A percentile compares a stretch with the other conserved stretches of the same genome.
phyloP scores from a whole-genome alignment of 1,140 invertebrate genomes.

The Macrobrachium rosenbergii region DNA sequence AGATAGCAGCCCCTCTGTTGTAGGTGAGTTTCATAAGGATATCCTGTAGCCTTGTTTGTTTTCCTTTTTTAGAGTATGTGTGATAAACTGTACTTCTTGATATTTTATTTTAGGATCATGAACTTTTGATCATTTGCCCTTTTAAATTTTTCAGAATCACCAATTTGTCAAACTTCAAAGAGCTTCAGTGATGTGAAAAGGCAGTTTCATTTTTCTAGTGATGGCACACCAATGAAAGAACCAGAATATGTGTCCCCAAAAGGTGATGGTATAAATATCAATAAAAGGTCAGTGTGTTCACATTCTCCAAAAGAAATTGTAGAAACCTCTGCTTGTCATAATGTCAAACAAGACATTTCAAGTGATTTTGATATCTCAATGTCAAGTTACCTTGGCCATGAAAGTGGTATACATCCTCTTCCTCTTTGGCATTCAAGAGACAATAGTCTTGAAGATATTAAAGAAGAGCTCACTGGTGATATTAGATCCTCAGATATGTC shows the following conservation, averaged over 20 bases:
- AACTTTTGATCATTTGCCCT: not conserved
- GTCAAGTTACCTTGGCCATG: constrained; percentile 40
- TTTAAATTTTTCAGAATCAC: constrained; percentile 34
- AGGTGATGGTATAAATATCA: not conserved
- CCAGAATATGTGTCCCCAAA: constrained; percentile 1
- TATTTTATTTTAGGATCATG: not conserved
- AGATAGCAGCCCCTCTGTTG: too few relatives aligned
- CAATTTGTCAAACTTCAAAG: not conserved
- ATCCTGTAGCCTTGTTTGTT: too few relatives aligned
- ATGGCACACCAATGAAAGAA: constrained; percentile 41
- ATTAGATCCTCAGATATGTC: constrained; percentile 24
- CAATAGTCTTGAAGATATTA: constrained; percentile 56
- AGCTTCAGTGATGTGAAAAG: constrained; percentile 30
- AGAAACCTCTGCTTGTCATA: not conserved
- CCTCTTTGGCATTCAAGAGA: constrained; percentile 33
- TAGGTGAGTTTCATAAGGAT: too few relatives aligned
- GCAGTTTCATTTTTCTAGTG: constrained; percentile 44
- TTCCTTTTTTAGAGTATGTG: too few relatives aligned
- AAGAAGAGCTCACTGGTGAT: constrained; percentile 40
- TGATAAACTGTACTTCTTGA: not conserved
- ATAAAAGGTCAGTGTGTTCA: not conserved
- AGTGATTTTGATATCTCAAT: constrained; percentile 53
- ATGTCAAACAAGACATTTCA: constrained; percentile 36
- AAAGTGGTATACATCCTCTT: constrained; percentile 52
- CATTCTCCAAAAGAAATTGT: constrained; percentile 9